Evolutionary conservation across 1,140 invertebrate species (phyloP).

Genomic region (Anastatus disparis): DNA sequence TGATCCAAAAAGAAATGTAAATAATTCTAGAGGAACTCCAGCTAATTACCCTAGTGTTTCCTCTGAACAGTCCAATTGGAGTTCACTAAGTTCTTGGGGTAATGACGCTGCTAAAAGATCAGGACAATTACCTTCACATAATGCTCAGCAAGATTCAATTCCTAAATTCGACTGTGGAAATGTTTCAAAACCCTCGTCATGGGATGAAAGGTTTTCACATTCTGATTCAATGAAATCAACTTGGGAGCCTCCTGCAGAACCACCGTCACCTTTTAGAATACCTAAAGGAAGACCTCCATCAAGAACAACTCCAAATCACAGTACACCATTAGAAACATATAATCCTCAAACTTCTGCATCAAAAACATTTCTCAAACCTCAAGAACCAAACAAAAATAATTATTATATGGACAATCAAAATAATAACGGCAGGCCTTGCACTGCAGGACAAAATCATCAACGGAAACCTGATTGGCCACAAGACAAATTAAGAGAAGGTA

Average conservation of each 20-base stretch:
- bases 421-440: background rate
- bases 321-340: conserved; percentile 46
- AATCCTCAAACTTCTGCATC: conserved; percentile 53
- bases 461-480: conserved; percentile 48
- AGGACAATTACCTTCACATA: conserved; percentile 33
- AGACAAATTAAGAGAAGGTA: conserved; percentile 52
- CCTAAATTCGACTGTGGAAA: conserved; percentile 48
- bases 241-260: conserved; percentile 55
- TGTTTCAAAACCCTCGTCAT: conserved; percentile 40
- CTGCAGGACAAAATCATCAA: background rate
- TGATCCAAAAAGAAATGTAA: conserved; percentile 20
- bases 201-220: conserved; percentile 47
- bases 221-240: conserved; percentile 46
- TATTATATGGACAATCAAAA: conserved; percentile 46
- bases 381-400: conserved; percentile 55
- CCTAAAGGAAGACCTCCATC: conserved; percentile 76
- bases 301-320: conserved; percentile 62
- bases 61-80: conserved; percentile 36
- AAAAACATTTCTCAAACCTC: conserved; percentile 62
- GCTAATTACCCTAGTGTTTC: conserved; percentile 17
- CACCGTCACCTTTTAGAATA: conserved; percentile 72
- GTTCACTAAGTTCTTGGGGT: conserved; percentile 29
- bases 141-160: conserved; percentile 34
- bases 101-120: conserved; percentile 3
- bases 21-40: background rate